Evolutionary conservation across 2,888 invertebrate species (phyloP), one percentile per base, ranked within the genome.

Genomic region (Scaptomyza polygonia): DNA sequence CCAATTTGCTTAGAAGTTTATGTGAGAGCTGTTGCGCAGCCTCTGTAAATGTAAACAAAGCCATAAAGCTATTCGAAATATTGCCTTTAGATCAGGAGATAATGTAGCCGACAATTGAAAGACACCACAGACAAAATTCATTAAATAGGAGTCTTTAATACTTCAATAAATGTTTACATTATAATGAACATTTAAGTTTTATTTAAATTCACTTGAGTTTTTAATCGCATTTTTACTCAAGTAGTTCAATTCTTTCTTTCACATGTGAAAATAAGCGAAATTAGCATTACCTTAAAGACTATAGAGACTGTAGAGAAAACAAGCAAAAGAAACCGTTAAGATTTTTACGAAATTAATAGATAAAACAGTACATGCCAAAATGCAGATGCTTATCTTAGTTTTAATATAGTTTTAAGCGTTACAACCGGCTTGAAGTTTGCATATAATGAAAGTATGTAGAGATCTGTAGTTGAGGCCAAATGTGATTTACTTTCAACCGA

Each of bases 1-100:
- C 18, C 62, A 59, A 57, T 61, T 70, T 48, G 51, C 39, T 75
- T 36, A 21, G n/a, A n/a, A 57, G 32, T 54, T 78, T 49, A 65
- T 57, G 42, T 8, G 34, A 30, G 30, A 30, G 11, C 21, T 14
- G 11, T 27, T 42, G 21, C n/a, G 29, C 12, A 27, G 18, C 12
- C 16, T 25, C 2, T 39, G 12, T 7, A n/a, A 53, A 36, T 58
- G 54, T 52, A 70, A 75, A 52, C 71, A 72, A 70, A 27, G 34
- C 5, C n/a, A 54, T 66, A 34, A 57, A 61, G 8, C 25, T 25
- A 18, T 47, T 44, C n/a, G 30, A 71, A 71, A 29, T 59, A 55
- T 53, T 55, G 21, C 21, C 55, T 52, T 55, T 48, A 27, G 6
- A 21, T n/a, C 3, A 34, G 14, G 6, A 16, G 7, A 34, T 7